Conservation (phyloP, 1,140 invertebrate species). For the Drosophila oshimai region DNA sequence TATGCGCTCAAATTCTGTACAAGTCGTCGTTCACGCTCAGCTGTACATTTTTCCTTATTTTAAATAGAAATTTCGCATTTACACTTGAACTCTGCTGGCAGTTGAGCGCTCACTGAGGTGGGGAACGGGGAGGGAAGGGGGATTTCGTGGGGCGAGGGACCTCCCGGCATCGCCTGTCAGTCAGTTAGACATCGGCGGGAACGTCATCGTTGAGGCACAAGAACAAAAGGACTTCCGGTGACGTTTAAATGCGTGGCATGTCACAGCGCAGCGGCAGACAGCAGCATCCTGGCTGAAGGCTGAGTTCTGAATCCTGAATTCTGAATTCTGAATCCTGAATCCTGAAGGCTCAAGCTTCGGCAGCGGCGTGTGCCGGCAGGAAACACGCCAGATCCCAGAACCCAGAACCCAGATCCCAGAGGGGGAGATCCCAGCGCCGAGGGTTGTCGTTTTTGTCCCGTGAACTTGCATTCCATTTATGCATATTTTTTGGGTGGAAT, state of each 20-base stretch:
- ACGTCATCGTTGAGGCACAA: constrained; percentile 60
- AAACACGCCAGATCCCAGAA: constrained; percentile 36
- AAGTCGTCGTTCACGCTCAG: not conserved
- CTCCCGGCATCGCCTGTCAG: constrained; percentile 25
- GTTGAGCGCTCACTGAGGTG: constrained; percentile 1
- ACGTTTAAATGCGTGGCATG: constrained; percentile 79
- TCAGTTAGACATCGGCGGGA: constrained; percentile 32
- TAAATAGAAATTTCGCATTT: constrained; percentile 37
- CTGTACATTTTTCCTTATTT: constrained; percentile 16
- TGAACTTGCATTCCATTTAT: constrained; percentile 31
- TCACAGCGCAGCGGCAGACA: constrained; percentile 71
- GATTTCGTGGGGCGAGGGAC: not conserved
- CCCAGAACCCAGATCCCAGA: constrained; percentile 39
- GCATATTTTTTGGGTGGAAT: constrained; percentile 36
- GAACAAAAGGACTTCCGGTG: constrained; percentile 78
- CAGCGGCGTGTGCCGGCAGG: constrained; percentile 38
- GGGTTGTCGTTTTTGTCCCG: constrained; percentile 8
- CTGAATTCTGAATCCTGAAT: constrained; percentile 5
- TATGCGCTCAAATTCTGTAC: not conserved
- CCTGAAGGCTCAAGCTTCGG: constrained; percentile 1
- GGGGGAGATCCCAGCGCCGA: constrained; percentile 10
- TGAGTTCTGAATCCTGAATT: not conserved
- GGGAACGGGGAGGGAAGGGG: not conserved
- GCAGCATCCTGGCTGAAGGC: constrained; percentile 65
- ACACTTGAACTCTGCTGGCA: constrained; percentile 48